Conservation (phyloP, 1,140 invertebrate species). For the Aphelinus atriplicis region DNA sequence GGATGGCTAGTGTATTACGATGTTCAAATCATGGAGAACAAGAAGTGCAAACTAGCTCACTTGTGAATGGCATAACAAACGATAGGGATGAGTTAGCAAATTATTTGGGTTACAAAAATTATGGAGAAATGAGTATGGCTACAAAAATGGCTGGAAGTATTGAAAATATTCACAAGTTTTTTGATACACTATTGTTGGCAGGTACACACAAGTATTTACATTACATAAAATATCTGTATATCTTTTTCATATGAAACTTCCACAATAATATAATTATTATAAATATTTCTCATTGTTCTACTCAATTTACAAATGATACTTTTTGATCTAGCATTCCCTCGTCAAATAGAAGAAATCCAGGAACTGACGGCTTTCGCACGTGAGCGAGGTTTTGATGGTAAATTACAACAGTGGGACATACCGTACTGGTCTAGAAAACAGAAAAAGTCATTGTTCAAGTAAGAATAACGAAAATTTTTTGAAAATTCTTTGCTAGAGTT, state of each 20-base stretch:
- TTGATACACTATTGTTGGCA: slow-evolving; percentile 75
- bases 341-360: slow-evolving; percentile 80
- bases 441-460: slow-evolving; percentile 72
- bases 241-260: background rate
- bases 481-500: background rate
- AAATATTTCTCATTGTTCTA: slow-evolving; percentile 12
- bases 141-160: slow-evolving; percentile 92
- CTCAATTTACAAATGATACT: slow-evolving; percentile 5
- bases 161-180: slow-evolving; percentile 79
- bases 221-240: background rate
- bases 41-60: slow-evolving; percentile 75
- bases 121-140: slow-evolving; percentile 88
- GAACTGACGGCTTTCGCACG: slow-evolving; percentile 79
- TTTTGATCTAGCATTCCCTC: slow-evolving; percentile 68
- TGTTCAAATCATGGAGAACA: slow-evolving; percentile 75
- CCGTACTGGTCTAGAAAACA: slow-evolving; percentile 86
- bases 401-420: slow-evolving; percentile 85
- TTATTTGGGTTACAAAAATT: slow-evolving; percentile 82
- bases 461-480: slow-evolving; percentile 37
- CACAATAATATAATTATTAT: slow-evolving; percentile 9
- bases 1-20: slow-evolving; percentile 78
- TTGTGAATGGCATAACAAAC: slow-evolving; percentile 81
- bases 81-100: slow-evolving; percentile 77
- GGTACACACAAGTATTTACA: slow-evolving; percentile 57
- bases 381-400: slow-evolving; percentile 76